Percentiles rank a stretch among this genome's conserved stretches.
Evolutionary conservation across 2,113 vertebrate genomes (phyloP).

Genomic region (Leucoraja erinaceus): DNA sequence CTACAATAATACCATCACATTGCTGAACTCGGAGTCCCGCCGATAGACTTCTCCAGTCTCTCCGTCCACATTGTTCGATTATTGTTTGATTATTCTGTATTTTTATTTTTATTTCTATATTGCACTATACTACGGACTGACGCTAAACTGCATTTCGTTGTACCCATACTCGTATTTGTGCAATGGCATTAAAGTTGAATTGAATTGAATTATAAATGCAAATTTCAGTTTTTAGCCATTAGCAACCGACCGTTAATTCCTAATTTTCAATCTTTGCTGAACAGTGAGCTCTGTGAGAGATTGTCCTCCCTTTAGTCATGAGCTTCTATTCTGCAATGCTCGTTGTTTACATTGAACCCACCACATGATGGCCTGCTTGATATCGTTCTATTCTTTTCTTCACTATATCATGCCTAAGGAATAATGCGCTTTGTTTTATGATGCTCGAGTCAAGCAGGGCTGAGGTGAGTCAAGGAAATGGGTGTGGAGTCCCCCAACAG

Average conservation of each 20-base stretch:
- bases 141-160: no score
- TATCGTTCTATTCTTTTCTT: background rate
- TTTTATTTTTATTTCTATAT: no score
- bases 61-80: no score
- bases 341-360: background rate
- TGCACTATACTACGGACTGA: no score
- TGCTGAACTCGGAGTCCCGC: no score
- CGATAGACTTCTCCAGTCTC: no score
- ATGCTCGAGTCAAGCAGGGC: background rate
- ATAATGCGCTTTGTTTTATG: background rate
- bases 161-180: no score
- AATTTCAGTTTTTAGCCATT: background rate
- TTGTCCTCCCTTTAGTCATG: background rate
- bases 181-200: no score
- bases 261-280: background rate
- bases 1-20: no score
- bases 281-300: background rate
- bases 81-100: no score
- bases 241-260: background rate
- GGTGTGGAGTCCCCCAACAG: background rate
- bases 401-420: background rate
- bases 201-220: no score
- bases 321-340: background rate
- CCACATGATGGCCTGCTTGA: background rate
- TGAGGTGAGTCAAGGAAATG: background rate